Conservation (phyloP, 2,113 vertebrate species). For the Seriola aureovittata region DNA sequence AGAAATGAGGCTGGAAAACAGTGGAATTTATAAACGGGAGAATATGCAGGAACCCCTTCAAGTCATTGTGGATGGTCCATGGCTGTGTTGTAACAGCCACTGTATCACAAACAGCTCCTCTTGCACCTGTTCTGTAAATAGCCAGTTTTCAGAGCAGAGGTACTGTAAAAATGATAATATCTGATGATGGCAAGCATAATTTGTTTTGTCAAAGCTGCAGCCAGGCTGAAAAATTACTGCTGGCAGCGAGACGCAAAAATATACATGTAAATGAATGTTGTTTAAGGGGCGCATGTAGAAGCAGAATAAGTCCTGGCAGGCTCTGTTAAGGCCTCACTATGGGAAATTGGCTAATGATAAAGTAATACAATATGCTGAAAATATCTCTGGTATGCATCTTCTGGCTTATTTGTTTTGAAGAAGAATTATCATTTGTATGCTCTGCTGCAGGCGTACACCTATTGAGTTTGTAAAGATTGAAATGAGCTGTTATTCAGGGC, state of each 20-base stretch:
- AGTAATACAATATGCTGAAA: conserved; percentile 29
- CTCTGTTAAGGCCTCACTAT: conserved; percentile 23
- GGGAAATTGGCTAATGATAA: conserved; percentile 60
- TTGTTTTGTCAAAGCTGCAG: conserved; percentile 33
- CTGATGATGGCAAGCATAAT: conserved; percentile 48
- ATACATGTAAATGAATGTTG: conserved; percentile 45
- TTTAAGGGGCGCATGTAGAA: conserved; percentile 25
- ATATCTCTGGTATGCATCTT: conserved; percentile 38
- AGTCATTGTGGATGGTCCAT: neutral
- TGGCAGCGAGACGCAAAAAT: conserved; percentile 51
- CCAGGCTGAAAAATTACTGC: conserved; percentile 48
- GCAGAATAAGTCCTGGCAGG: conserved; percentile 35
- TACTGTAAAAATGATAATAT: conserved; percentile 32
- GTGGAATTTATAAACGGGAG: neutral
- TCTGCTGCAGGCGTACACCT: conserved; percentile 46
- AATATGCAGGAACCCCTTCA: neutral
- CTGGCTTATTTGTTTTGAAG: conserved; percentile 56
- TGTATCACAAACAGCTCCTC: conserved; percentile 22
- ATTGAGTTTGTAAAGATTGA: conserved; percentile 53
- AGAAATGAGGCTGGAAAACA: neutral
- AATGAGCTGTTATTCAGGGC: conserved; percentile 55
- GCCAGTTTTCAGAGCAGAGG: conserved; percentile 22
- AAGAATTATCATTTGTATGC: conserved; percentile 47
- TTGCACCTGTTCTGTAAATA: conserved; percentile 29
- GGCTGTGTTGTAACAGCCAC: conserved; percentile 76